Evolutionary conservation across 1,140 invertebrate species (phyloP), one percentile per base, ranked within the genome.

Genomic region (Metopolophium dirhodum): DNA sequence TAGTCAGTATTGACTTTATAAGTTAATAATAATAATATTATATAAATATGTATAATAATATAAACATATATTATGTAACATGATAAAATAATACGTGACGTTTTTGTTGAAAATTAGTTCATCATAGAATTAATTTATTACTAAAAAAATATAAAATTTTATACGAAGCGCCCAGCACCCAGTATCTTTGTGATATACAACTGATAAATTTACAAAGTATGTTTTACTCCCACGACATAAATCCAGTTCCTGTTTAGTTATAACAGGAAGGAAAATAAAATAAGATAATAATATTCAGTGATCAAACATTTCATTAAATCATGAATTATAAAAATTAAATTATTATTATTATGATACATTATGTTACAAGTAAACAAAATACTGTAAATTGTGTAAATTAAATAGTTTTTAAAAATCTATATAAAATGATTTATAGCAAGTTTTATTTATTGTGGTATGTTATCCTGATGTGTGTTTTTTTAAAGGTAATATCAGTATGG

Each of bases 231-330:
- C 91, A 93, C 93, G 51, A 7, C 26, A 88, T 89, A 14, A 85
- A 83, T 92, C 68, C 4, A 93, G 91, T 93, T 93, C 82, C 91
- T 93, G 82, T 93, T 93, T 85, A 54, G 82, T 54, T 54, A n/a
- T 35, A 68, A 85, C 91, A 93, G 87, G 87, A 89, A 82, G 87
- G 85, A 93, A 93, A 93, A 85, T 37, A 51, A 93, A 57, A 86
- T 54, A 93, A 93, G 83, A 93, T 93, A 83, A 83, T 85, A 23
- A 88, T 37, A n/a, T 47, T 68, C 18, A 93, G 26, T 91, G 26
- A 8, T 11, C 23, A 47, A 35, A 35, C 41, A 26, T 57, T 41
- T 83, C 30, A 57, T 89, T 18, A 11, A 93, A 51, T 57, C 2
- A 30, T 45, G 20, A 86, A 88, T 26, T 14, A 93, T 88, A 45